Percentiles rank a stretch among this genome's conserved stretches.
These are phyloP conservation scores for Phymanthus crucifer DNA, from an alignment of 92 coral and sea anemone species.

Conservation along the genomic window DNA sequence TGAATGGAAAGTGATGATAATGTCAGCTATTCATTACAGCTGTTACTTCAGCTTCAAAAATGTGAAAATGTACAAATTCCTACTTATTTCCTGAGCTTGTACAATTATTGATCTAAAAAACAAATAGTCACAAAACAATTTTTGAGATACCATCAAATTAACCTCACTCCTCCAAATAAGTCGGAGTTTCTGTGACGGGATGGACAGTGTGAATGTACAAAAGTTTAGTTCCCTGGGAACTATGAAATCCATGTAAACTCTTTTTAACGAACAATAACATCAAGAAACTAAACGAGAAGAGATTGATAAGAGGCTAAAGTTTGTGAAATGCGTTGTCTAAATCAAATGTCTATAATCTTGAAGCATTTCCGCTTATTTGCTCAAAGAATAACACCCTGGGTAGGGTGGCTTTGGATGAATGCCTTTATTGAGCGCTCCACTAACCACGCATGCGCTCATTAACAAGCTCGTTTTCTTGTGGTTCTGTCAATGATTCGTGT, in stretches of 20 bases:
- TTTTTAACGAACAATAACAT: too few relatives aligned
- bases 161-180: background rate
- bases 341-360: slow-evolving; percentile 15
- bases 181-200: too few relatives aligned
- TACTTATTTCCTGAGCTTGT: background rate
- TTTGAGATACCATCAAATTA: background rate
- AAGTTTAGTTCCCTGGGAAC: too few relatives aligned
- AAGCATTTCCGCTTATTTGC: slow-evolving; percentile 20
- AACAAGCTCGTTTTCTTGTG: background rate
- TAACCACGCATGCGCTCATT: slow-evolving; percentile 13
- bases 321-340: background rate
- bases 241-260: too few relatives aligned
- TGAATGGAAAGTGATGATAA: too few relatives aligned
- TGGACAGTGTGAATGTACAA: too few relatives aligned
- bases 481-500: slow-evolving; percentile 19
- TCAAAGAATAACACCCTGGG: background rate
- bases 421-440: background rate
- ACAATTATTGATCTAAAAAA: background rate
- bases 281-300: background rate
- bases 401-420: slow-evolving; percentile 15
- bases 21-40: too few relatives aligned
- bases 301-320: background rate
- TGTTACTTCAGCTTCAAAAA: background rate
- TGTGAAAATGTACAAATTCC: background rate
- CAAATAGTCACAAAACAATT: background rate